Evolutionary conservation across 2,888 invertebrate genomes (phyloP), one percentile per base, ranked within the genome.

Genomic region (Himalopsyche tibetana): DNA sequence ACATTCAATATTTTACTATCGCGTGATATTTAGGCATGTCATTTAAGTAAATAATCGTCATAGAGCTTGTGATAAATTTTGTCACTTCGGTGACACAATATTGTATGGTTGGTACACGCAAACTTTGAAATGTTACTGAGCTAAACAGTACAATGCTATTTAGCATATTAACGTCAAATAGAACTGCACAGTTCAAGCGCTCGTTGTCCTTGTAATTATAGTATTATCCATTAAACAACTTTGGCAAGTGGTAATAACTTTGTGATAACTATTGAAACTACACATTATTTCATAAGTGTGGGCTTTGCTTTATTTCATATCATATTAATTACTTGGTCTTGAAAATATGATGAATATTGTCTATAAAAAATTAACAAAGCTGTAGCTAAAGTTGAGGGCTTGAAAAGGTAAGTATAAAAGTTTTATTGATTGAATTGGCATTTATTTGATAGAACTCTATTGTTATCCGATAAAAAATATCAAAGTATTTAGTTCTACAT

Each of bases 11-110:
- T 63, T 63, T 28, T 9, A 63, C 63, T 9, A 15, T 63, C 63
- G 63, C 63, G 63, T 63, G 63, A 9, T 63, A 19, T 63, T 63
- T 19, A 63, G 63, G 63, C 19, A 19, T 63, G 19, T 19, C 63
- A 63, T 19, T 63, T 19, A n/a, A 19, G 63, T 63, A 63, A n/a
- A 19, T 63, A 63, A 63, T 63, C 63, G 63, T 19, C 19, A 63
- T 63, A 63, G 19, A 63, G 19, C 63, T 19, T 63, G 19, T 63
- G 63, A 63, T 63, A 63, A 63, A 63, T 63, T 19, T 63, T 19
- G 63, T 63, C 63, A 63, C 19, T 63, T 19, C 19, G 4, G 28
- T 63, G 63, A 63, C 63, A 63, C 63, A 63, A 63, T 19, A 63
- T 63, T 19, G 63, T 19, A 28, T 8, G 63, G 11, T 63, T 8